Percentiles rank a stretch among this genome's conserved stretches.
Evolutionary conservation across 2,888 invertebrate genomes (phyloP).

Genomic region (Cerastis leucographa): DNA sequence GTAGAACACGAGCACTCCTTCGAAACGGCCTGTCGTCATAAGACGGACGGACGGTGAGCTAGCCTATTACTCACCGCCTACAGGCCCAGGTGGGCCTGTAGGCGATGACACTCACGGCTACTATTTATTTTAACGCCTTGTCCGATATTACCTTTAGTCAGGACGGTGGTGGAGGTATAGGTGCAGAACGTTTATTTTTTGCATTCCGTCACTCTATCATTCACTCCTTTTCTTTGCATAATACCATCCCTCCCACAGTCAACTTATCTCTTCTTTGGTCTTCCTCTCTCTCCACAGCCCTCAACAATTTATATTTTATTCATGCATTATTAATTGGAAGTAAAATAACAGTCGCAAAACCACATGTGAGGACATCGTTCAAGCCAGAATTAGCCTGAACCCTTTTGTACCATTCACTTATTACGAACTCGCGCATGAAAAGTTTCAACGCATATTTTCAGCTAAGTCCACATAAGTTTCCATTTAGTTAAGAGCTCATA

Average conservation of each 20-base stretch:
- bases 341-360: background rate
- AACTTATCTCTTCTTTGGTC: background rate
- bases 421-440: background rate
- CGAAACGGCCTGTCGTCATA: too few relatives aligned
- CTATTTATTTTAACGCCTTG: too few relatives aligned
- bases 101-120: too few relatives aligned
- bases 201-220: too few relatives aligned
- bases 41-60: too few relatives aligned
- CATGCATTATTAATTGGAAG: background rate
- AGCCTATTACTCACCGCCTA: too few relatives aligned
- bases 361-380: background rate
- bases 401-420: background rate
- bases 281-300: background rate
- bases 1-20: too few relatives aligned
- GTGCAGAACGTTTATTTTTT: too few relatives aligned
- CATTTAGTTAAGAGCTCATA: conserved; percentile 22
- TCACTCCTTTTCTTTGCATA: background rate
- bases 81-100: too few relatives aligned
- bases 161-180: too few relatives aligned
- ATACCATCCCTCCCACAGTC: background rate
- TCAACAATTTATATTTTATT: background rate
- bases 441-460: conserved; percentile 32
- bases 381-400: background rate
- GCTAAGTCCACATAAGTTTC: conserved; percentile 20
- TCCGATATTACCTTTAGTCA: too few relatives aligned